Evolutionary conservation across 2,888 invertebrate genomes (phyloP).

Genomic region (Catonia carolina): DNA sequence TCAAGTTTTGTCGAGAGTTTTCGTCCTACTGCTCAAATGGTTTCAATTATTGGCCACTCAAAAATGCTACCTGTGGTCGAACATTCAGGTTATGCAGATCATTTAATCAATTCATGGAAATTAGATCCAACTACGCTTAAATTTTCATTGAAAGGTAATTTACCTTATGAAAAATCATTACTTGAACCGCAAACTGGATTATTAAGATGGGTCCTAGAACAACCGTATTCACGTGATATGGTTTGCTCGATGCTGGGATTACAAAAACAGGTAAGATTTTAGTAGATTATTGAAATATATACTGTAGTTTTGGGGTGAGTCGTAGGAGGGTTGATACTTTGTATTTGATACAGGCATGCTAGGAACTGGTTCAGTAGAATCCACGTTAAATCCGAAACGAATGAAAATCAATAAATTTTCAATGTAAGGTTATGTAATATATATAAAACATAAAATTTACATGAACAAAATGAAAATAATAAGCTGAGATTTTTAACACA

Average conservation of each 20-base stretch:
- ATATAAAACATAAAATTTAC: no score
- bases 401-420: no score
- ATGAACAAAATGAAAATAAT: no score
- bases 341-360: no score
- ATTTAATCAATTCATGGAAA: slow-evolving; percentile 87
- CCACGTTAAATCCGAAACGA: no score
- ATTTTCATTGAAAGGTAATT: slow-evolving; percentile 58
- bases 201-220: slow-evolving; percentile 83
- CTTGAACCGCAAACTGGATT: slow-evolving; percentile 83
- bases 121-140: slow-evolving; percentile 76
- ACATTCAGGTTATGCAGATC: slow-evolving; percentile 84
- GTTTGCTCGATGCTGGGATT: slow-evolving; percentile 90
- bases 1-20: slow-evolving; percentile 90
- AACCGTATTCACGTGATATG: slow-evolving; percentile 94
- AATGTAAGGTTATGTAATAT: no score
- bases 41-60: slow-evolving; percentile 83
- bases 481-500: no score
- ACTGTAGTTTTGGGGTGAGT: no score
- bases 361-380: neutral
- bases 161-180: slow-evolving; percentile 85
- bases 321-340: no score
- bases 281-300: no score
- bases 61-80: slow-evolving; percentile 92
- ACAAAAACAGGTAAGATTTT: slow-evolving; percentile 73
- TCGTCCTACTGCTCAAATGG: slow-evolving; percentile 90